Conservation (phyloP, 2,113 vertebrate species). For the Lamprologus lemairii region DNA sequence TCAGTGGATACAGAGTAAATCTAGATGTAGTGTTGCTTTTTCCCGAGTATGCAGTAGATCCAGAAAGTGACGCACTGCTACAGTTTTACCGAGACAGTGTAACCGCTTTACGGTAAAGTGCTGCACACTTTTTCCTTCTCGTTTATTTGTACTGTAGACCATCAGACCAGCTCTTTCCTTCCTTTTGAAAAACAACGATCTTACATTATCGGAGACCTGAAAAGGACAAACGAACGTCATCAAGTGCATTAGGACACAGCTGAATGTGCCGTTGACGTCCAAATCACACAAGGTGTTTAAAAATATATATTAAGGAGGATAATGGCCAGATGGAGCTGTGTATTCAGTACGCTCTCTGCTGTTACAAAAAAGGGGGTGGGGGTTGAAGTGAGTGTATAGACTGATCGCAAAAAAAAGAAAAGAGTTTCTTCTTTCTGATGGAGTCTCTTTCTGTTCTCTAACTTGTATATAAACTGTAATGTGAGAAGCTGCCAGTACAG, state of each 20-base stretch:
- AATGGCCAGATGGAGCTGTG: conserved; percentile 27
- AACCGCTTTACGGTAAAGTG: neutral
- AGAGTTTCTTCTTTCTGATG: conserved; percentile 38
- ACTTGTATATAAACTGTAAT: conserved; percentile 69
- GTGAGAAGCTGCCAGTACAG: conserved; percentile 65
- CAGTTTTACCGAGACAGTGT: neutral
- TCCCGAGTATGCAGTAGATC: neutral
- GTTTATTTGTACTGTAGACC: conserved; percentile 32
- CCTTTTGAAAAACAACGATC: neutral
- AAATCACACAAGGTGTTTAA: conserved; percentile 25
- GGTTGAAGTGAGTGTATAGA: conserved; percentile 25
- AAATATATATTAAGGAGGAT: neutral
- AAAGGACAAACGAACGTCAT: conserved; percentile 16
- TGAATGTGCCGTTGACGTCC: conserved; percentile 53
- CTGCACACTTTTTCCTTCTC: neutral
- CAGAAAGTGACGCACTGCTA: neutral
- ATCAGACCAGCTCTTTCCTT: conserved; percentile 11
- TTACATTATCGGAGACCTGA: neutral
- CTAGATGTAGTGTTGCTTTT: neutral
- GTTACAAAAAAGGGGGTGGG: neutral
- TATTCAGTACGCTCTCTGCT: conserved; percentile 32
- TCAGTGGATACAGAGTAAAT: neutral
- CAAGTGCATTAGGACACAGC: conserved; percentile 60
- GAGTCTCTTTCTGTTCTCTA: conserved; percentile 45
- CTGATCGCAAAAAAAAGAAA: conserved; percentile 23